Conservation (phyloP, 2,797 vertebrate genomes). For the Corythornis leucogaster region DNA sequence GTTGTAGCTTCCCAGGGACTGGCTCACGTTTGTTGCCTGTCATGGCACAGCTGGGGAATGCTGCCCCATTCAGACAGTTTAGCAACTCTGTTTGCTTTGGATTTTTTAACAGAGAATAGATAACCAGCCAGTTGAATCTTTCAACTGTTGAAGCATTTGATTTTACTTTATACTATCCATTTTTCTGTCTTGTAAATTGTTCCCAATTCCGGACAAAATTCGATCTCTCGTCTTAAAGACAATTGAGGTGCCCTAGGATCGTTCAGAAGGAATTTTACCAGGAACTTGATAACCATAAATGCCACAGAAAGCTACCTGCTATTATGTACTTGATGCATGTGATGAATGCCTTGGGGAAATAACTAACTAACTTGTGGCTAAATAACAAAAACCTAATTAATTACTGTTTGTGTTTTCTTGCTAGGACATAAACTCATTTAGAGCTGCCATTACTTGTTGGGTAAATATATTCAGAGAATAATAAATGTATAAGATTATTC, state of each 20-base stretch:
- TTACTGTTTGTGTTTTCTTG: constrained; percentile 13
- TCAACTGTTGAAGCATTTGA: too few species aligned
- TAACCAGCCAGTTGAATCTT: too few species aligned
- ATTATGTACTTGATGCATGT: neutral
- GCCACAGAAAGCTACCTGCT: neutral
- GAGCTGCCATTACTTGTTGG: constrained; percentile 32
- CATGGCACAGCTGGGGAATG: too few species aligned
- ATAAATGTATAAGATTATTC: constrained; percentile 45
- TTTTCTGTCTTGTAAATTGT: neutral
- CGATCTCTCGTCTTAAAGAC: neutral
- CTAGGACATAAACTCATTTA: constrained; percentile 32
- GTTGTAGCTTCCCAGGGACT: too few species aligned
- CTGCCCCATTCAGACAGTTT: too few species aligned
- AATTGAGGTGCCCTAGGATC: neutral
- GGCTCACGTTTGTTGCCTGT: too few species aligned
- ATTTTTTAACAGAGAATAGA: too few species aligned
- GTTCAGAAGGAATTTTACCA: neutral
- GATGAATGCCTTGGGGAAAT: neutral
- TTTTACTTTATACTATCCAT: too few species aligned
- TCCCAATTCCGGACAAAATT: neutral
- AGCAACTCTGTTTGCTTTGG: too few species aligned
- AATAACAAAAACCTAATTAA: constrained; percentile 35
- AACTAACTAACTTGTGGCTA: neutral
- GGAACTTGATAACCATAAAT: neutral
- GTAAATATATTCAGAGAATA: constrained; percentile 38